Base-by-base conservation (phyloP, 2,113 vertebrate species). In the Urocolius indicus region DNA sequence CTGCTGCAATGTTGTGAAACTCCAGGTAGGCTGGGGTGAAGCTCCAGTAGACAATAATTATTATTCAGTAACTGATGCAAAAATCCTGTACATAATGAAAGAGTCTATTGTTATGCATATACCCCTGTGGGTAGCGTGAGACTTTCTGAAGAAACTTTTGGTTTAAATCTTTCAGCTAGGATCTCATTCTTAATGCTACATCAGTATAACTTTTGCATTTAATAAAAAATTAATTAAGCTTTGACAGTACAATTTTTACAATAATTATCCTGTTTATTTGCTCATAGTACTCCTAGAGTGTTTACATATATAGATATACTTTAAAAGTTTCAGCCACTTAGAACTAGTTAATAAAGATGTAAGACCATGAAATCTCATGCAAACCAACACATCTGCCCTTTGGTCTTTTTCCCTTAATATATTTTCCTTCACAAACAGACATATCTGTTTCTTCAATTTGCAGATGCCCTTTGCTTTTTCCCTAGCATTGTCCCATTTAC, bases 21-120 rank as follows among this genome's bases (percentile, higher is more conserved):
- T 96, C 76, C 52, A 86, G 43, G 75, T 94, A 93, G 75, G 26
- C 81, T 91, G 29, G 34, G 34, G 16, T 86, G 58, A 90, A 79
- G 61, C 36, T 95, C 78, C 63, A 55, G 54, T 72, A 89, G 87
- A 85, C 86, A 91, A 95, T 86, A 91, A 94, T 96, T 91, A 73
- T 76, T 93, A 91, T 87, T 85, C 84, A 77, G 30, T 84, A 59
- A 75, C n/a, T 93, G 86, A 84, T 87, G 73, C 54, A 95, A 88
- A 93, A 91, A 67, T 43, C 43, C 49, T 77, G 82, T 80, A 91
- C 82, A 93, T 86, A 88, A 95, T 94, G 82, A 87, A 95, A 91
- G 67, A 93, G 41, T 14, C 74, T 85, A 84, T 89, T 93, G 67
- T 83, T 91, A 87, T 87, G 67, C 67, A 45, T 54, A 55, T 66